Evolutionary conservation across 2,797 vertebrate species (phyloP), one percentile per base, ranked within the genome.

Genomic region (Steatocranus sp.): DNA sequence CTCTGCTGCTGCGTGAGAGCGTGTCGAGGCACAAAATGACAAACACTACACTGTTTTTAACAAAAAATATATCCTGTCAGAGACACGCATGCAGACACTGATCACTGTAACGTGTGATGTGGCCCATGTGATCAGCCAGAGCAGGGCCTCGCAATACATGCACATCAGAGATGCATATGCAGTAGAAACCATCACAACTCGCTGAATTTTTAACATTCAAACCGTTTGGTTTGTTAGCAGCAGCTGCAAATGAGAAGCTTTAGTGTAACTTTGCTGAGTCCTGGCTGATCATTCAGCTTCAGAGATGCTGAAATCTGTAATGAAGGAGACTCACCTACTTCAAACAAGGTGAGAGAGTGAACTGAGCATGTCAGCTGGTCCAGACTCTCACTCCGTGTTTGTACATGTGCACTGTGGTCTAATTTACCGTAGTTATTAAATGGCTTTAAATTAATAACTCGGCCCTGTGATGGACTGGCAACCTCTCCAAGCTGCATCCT

Each of bases 151-250:
- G 5, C 32, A 11, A 8, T 0, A n/a, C 58, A 20, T 12, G 32
- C 18, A 36, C 11, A n/a, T 20, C 30, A 58, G 32, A 63, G 11
- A n/a, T 8, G 18, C 11, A 5, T 5, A 2, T 2, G 11, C 58
- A 36, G 18, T 8, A 63, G 32, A 63, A 36, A 63, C 18, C 58
- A 3, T 36, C 58, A 63, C 10, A 36, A 20, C 32, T 61, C 8
- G 4, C 56, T 0, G 56, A 1, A 20, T 20, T 12, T 15, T 36
- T n/a, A 12, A 61, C 4, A 6, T 18, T 11, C 5, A 2, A 32
- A 30, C 0, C 5, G 5, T 32, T 32, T 32, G 30, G 17, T 61
- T 34, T 34, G 56, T 61, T 61, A 7, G 17, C 58, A 38, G 58
- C 54, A 11, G 25, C 53, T 56, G 54, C 58, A 20, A 8, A 63